phyloP scores from a whole-genome alignment of 2,888 invertebrate species.

The Cyclophora punctaria region DNA sequence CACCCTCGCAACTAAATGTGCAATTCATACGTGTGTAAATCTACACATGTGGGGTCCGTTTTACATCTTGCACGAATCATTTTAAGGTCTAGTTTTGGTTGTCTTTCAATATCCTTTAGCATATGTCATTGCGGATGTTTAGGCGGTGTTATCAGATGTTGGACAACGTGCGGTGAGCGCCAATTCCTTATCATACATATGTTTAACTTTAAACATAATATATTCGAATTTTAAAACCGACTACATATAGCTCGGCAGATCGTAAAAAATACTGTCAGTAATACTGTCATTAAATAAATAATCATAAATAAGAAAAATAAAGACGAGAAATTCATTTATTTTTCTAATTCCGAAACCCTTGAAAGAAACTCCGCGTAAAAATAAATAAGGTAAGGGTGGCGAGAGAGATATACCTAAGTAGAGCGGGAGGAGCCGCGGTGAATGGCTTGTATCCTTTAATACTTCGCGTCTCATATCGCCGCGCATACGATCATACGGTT shows the following conservation, averaged over 20 bases:
- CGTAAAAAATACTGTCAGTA: too few species aligned
- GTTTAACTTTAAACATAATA: too few species aligned
- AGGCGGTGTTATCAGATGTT: slow-evolving; percentile 53
- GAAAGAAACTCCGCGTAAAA: too few species aligned
- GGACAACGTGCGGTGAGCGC: slow-evolving; percentile 49
- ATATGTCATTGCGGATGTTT: slow-evolving; percentile 59
- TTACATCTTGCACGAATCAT: slow-evolving; percentile 17
- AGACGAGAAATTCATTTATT: too few species aligned
- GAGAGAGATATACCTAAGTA: background rate
- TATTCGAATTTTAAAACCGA: too few species aligned
- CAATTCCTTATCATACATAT: slow-evolving; percentile 34
- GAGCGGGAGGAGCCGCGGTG: too few species aligned
- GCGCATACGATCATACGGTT: slow-evolving; percentile 53
- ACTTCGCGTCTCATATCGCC: slow-evolving; percentile 18
- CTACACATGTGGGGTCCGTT: slow-evolving; percentile 17
- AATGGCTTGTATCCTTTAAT: background rate
- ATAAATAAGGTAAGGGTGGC: too few species aligned
- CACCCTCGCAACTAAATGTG: slow-evolving; percentile 72
- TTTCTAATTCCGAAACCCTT: too few species aligned
- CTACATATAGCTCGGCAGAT: too few species aligned
- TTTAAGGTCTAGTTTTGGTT: slow-evolving; percentile 20
- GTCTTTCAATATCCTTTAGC: slow-evolving; percentile 26
- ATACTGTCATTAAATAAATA: too few species aligned
- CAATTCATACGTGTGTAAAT: slow-evolving; percentile 70
- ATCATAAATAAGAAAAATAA: too few species aligned